Base-by-base conservation (phyloP, 2,888 invertebrate genomes). In the Zelleria hepariella region DNA sequence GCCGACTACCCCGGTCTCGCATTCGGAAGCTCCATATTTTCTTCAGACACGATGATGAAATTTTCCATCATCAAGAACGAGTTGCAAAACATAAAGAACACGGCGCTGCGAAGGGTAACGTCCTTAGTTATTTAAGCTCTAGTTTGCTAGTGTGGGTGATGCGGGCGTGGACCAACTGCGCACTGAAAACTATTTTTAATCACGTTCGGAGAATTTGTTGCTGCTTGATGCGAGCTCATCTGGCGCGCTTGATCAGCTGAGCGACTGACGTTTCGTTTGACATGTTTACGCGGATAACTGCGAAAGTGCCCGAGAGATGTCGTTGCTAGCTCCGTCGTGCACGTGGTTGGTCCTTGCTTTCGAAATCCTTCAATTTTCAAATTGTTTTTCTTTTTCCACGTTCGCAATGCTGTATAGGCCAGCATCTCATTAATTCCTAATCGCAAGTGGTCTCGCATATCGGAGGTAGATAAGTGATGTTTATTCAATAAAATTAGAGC, bases 21-120 rank as follows among this genome's bases (percentile, higher is more conserved):
- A 1, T 96, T 97, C 77, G 96, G 96, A 58, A 94, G 95, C 68
- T 96, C 96, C 64, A 95, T 97, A 77, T 97, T 97, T 89, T 97
- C 96, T 76, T 97, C 98, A 60, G 98, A 97, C 79, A 98, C 98
- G 8, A 94, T 98, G 93, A 98, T 98, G 95, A 98, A 98, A 90
- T 98, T 98, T 86, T 96, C 95, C 82, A 94, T 98, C 68, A 98
- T 98, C 80, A 94, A 94, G 82, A 98, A 98, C 84, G 98, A 98
- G 90, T 92, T 98, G 80, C 97, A 98, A 91, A 98, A 98, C 90
- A 97, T 98, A 82, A 96, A 96, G 93, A 95, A 96, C 83, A 96
- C 96, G 82, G 97, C 98, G 82, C 91, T 98, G 69, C 97, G 96
- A 92, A 93, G 97, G 97, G 98, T 98, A 94, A 92, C 72, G 84